These are phyloP conservation scores for Arbacia lixula DNA, from an alignment of 53 echinoderm and acorn worm genomes.

Conservation along the genomic window DNA sequence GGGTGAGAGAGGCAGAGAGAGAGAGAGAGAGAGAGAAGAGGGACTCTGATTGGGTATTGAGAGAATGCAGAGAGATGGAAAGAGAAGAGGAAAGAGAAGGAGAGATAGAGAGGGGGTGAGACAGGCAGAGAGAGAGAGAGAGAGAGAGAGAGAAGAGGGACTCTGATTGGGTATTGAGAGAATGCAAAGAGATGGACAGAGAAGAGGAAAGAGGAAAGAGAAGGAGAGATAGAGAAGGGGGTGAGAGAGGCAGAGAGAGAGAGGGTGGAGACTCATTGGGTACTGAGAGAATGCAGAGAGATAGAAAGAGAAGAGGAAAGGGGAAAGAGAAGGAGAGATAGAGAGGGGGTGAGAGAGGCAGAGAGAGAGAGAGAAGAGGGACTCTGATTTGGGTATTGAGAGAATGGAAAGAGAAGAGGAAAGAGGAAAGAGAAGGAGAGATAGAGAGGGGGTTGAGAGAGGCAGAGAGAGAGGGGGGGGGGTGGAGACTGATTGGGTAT, in stretches of 20 bases:
- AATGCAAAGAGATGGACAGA: neutral
- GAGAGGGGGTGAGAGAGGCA: neutral
- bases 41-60: neutral
- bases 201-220: neutral
- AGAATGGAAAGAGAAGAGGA: neutral
- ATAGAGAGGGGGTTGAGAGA: neutral
- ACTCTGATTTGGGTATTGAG: neutral
- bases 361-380: neutral
- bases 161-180: neutral
- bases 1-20: neutral
- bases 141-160: neutral
- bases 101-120: neutral
- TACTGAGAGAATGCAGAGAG: neutral
- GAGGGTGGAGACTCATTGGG: neutral
- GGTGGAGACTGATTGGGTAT: neutral
- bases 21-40: constrained; percentile 11
- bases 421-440: neutral
- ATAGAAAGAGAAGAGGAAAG: neutral
- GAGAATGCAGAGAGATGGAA: neutral
- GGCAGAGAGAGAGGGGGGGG: neutral
- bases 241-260: neutral
- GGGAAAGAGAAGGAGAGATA: neutral
- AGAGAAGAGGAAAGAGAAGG: neutral
- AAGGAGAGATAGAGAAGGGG: neutral
- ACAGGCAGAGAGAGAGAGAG: too few relatives aligned